Base-by-base conservation (phyloP, 1,140 invertebrate genomes). In the Vollenhovia emeryi region DNA sequence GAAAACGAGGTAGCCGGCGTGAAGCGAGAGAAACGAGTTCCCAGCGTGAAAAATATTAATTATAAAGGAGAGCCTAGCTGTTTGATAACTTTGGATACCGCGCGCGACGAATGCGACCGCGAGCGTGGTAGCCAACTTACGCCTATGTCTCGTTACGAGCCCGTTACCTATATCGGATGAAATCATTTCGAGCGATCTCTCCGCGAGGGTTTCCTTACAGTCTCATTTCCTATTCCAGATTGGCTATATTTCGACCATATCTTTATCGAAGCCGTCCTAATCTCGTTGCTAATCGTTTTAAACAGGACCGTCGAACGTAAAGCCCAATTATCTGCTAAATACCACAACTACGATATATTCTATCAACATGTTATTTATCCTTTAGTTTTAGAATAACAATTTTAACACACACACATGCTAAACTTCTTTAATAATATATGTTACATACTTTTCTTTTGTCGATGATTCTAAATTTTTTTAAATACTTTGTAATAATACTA, bases 61-160 rank as follows among this genome's bases (percentile, higher is more conserved):
- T 88, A 40, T 66, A 71, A 76, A 59, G 75, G 36, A 68, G 36
- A n/a, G 24, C 48, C n/a, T 30, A 43, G 68, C 64, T 55, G 74
- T 43, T 33, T 18, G 74, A 74, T 88, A 88, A 88, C 76, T 88
- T 75, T 45, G 73, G 40, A 85, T 87, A 79, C 66, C 57, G 66
- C 52, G 52, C 18, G 68, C 60, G 85, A 88, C 85, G 68, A 73
- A 86, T 87, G 85, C 82, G 64, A 36, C 30, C n/a, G 52, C 11
- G n/a, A 30, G 57, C 74, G 84, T 71, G 66, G 30, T 62, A 62
- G n/a, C 21, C 64, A 50, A 48, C 48, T 76, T 78, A 45, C 59
- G 30, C 9, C 27, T 21, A 52, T 68, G 60, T 48, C 27, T 13
- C 30, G 52, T 82, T 73, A 59, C 8, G 36, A 69, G 45, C 36